phyloP scores from a whole-genome alignment of 2,888 invertebrate genomes.

The Drosophila gaucha region DNA sequence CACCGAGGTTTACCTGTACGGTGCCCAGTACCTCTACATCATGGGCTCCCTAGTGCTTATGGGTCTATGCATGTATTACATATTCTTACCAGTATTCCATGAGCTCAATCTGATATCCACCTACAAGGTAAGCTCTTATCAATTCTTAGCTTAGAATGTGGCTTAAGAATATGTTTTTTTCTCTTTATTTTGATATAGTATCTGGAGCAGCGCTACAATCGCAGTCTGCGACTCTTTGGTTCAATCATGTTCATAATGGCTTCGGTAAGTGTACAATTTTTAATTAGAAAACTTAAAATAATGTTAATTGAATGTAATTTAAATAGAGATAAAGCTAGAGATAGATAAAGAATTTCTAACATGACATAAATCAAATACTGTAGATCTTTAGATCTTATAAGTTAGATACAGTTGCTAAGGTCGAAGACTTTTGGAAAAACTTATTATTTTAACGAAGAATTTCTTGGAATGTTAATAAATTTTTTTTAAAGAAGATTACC shows the following conservation, averaged over 20 bases:
- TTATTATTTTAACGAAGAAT: too few species aligned
- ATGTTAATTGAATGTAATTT: too few species aligned
- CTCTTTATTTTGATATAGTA: slow-evolving; percentile 84
- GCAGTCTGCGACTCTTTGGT: slow-evolving; percentile 88
- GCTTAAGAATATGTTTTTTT: neutral
- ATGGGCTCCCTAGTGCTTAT: slow-evolving; percentile 86
- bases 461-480: too few species aligned
- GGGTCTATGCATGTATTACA: slow-evolving; percentile 87
- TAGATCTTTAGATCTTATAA: too few species aligned
- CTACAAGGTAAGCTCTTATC: slow-evolving; percentile 87
- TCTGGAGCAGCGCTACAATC: slow-evolving; percentile 88
- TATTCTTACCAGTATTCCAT: slow-evolving; percentile 90
- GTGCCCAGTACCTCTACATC: slow-evolving; percentile 89
- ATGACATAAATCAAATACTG: too few species aligned
- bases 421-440: too few species aligned
- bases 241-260: slow-evolving; percentile 88
- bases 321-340: too few species aligned
- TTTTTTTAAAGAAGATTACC: too few species aligned
- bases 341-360: too few species aligned
- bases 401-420: too few species aligned
- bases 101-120: slow-evolving; percentile 90
- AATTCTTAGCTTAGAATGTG: neutral
- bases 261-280: slow-evolving; percentile 86
- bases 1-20: slow-evolving; percentile 91
- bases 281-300: too few species aligned